Evolutionary conservation across 2,888 invertebrate species (phyloP).

Genomic region (Scelioninae gen. 1): DNA sequence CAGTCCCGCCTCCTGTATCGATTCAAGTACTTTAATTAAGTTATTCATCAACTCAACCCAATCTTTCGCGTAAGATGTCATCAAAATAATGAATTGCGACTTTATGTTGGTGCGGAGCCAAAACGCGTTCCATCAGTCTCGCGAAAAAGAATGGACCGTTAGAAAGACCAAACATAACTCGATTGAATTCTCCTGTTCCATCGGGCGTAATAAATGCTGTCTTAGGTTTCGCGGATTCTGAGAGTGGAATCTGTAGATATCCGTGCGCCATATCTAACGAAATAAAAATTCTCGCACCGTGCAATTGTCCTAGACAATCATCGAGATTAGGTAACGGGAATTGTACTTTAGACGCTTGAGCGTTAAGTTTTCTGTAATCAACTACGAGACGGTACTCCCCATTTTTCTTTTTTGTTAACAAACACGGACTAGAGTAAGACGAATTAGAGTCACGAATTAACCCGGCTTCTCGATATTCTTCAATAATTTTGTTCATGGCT

Average conservation of each 20-base stretch:
- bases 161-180: neutral
- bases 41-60: no score
- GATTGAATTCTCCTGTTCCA: neutral
- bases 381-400: neutral
- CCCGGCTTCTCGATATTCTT: neutral
- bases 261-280: neutral
- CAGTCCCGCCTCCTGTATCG: no score
- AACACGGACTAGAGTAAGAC: neutral
- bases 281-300: neutral
- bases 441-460: neutral
- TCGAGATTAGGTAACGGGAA: neutral
- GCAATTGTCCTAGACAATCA: neutral
- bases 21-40: no score
- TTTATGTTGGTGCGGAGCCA: no score
- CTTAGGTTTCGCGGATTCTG: neutral
- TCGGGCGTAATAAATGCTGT: neutral
- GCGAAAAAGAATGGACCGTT: neutral
- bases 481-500: neutral
- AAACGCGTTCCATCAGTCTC: no score
- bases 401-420: neutral
- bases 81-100: no score
- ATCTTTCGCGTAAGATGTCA: no score
- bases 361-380: neutral
- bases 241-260: neutral
- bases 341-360: no score